These are phyloP conservation scores for Tipula unca DNA, from an alignment of 2,888 invertebrate species.

Conservation along the genomic window DNA sequence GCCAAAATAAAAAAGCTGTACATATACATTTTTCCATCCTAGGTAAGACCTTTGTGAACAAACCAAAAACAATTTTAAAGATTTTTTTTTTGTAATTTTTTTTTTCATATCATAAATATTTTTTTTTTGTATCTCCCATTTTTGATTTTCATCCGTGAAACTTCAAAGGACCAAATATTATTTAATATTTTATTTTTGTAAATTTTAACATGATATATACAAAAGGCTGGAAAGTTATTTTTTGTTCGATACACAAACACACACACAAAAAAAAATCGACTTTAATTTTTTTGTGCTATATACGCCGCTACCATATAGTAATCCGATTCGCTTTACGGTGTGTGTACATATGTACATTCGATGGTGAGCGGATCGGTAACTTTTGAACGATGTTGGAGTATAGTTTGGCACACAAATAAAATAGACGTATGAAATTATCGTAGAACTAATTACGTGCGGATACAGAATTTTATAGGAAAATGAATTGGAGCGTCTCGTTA, in stretches of 20 bases:
- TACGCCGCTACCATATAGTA: not conserved
- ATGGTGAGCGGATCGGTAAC: not conserved
- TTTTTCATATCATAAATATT: not conserved
- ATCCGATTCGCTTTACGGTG: not conserved
- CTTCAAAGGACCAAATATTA: conserved; percentile 14
- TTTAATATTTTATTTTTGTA: not conserved
- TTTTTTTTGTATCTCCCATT: not conserved
- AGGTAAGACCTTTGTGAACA: not conserved
- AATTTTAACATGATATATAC: not conserved
- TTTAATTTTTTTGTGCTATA: not conserved
- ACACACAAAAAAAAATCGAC: too few relatives aligned
- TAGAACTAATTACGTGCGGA: too few relatives aligned
- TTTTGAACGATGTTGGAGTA: not conserved
- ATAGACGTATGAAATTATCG: too few relatives aligned
- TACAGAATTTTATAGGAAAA: too few relatives aligned
- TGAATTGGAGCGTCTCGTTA: not conserved
- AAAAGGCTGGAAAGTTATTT: not conserved
- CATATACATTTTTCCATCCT: not conserved
- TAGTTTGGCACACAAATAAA: not conserved
- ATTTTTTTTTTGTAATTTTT: not conserved
- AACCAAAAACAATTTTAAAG: not conserved
- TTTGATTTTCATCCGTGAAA: not conserved
- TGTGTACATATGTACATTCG: not conserved
- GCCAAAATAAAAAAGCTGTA: not conserved
- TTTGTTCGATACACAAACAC: not conserved